phyloP scores from a whole-genome alignment of 1,140 invertebrate genomes.

The Trigoniulus corallinus region DNA sequence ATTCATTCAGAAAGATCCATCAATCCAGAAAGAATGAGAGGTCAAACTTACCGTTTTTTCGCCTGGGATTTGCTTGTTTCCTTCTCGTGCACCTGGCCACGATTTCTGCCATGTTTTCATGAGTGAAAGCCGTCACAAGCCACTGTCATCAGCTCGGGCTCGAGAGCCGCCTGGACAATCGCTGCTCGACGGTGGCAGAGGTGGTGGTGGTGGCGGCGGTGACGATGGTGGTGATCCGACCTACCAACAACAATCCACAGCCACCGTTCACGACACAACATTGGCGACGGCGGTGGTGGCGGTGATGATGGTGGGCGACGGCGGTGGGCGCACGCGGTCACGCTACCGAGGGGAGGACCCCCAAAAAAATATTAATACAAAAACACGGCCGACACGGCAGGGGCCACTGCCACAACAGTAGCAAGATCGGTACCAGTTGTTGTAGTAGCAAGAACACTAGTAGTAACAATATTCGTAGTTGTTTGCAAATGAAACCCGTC shows the following conservation, averaged over 20 bases:
- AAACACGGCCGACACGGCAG: too few species aligned
- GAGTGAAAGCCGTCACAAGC: not conserved
- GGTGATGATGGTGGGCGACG: not conserved
- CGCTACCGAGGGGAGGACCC: not conserved
- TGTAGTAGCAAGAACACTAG: too few species aligned
- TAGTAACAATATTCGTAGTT: too few species aligned
- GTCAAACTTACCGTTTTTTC: constrained; percentile 10
- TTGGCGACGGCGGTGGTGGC: not conserved
- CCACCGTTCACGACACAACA: not conserved
- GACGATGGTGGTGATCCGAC: not conserved
- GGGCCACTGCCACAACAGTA: too few species aligned
- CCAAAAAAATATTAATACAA: too few species aligned
- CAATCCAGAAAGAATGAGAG: too few species aligned
- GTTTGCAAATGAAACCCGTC: too few species aligned
- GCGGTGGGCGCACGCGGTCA: not conserved
- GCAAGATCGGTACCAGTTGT: too few species aligned
- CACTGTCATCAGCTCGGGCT: constrained; percentile 5
- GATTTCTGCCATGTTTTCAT: constrained; percentile 7
- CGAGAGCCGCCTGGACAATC: constrained; percentile 1
- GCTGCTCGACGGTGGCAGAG: not conserved
- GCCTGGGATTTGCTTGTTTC: constrained; percentile 8
- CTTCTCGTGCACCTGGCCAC: constrained; percentile 8
- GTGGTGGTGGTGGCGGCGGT: not conserved
- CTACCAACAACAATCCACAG: too few species aligned
- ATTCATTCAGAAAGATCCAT: too few species aligned